phyloP scores from a whole-genome alignment of 1,140 invertebrate species.

The Neomicropteryx cornuta region DNA sequence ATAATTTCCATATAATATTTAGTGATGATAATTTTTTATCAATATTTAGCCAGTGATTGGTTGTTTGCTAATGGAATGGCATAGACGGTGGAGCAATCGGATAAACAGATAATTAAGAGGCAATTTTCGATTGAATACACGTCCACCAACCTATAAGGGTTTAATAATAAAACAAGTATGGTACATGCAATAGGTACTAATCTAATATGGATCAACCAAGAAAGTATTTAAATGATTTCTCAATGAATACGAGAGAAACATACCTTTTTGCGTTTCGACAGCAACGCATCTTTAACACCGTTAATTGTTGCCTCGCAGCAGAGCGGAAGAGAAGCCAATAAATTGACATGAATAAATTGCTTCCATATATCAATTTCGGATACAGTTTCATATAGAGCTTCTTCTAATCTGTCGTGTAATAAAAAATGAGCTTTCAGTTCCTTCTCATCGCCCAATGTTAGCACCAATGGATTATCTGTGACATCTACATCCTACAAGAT shows the following conservation, averaged over 20 bases:
- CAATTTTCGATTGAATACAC: no score
- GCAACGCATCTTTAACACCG: conserved; percentile 42
- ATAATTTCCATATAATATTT: no score
- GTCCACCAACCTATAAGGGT: no score
- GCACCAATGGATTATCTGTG: conserved; percentile 61
- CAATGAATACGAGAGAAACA: conserved; percentile 10
- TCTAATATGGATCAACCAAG: no score
- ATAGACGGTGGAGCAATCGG: no score
- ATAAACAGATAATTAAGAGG: no score
- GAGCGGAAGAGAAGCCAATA: conserved; percentile 41
- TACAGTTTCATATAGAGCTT: conserved; percentile 48
- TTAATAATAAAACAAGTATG: no score
- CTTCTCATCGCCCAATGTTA: conserved; percentile 45
- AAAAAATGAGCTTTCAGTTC: conserved; percentile 52
- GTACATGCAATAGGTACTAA: no score
- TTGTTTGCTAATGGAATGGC: no score
- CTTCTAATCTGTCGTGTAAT: conserved; percentile 58
- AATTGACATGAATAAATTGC: conserved; percentile 53
- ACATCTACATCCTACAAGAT: conserved; percentile 54
- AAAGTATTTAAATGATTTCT: no score
- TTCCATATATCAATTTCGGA: conserved; percentile 47
- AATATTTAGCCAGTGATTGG: no score
- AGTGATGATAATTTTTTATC: no score
- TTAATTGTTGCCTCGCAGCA: conserved; percentile 40
- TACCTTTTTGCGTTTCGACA: conserved; percentile 44